Conservation (phyloP, 2,797 vertebrate genomes). For the Lophius americanus region DNA sequence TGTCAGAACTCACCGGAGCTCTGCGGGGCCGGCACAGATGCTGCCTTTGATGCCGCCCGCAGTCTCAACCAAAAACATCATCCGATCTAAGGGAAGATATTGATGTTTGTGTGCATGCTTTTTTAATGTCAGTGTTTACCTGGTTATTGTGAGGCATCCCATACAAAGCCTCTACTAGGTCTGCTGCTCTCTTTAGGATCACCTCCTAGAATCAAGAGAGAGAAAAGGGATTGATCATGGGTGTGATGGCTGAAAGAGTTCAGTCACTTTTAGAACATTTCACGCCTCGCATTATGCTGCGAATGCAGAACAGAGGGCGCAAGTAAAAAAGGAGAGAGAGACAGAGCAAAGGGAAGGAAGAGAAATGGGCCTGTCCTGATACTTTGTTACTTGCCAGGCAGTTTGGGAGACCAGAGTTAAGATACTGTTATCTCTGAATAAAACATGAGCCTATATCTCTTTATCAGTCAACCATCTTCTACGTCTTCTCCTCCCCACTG, state of each 20-base stretch:
- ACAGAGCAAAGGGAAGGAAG: conserved; percentile 63
- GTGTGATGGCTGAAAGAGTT: conserved; percentile 67
- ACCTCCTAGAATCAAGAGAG: conserved; percentile 88
- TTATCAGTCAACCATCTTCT: conserved; percentile 76
- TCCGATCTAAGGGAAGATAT: conserved; percentile 34
- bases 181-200: conserved; percentile 94
- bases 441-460: conserved; percentile 80
- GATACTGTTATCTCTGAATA: conserved; percentile 79
- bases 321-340: conserved; percentile 51
- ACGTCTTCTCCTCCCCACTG: conserved; percentile 62
- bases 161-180: conserved; percentile 95
- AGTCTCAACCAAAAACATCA: conserved; percentile 48
- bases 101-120: conserved; percentile 32
- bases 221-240: conserved; percentile 66
- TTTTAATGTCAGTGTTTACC: conserved; percentile 74
- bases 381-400: conserved; percentile 76
- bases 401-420: conserved; percentile 72
- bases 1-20: conserved; percentile 44
- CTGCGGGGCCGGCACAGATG: conserved; percentile 35
- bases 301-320: conserved; percentile 67
- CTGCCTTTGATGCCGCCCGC: conserved; percentile 49
- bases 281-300: conserved; percentile 73
- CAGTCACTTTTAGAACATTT: conserved; percentile 80
- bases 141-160: conserved; percentile 98
- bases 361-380: conserved; percentile 76